Base-by-base conservation (phyloP, 2,888 invertebrate species). In the Isotomurus palustris region DNA sequence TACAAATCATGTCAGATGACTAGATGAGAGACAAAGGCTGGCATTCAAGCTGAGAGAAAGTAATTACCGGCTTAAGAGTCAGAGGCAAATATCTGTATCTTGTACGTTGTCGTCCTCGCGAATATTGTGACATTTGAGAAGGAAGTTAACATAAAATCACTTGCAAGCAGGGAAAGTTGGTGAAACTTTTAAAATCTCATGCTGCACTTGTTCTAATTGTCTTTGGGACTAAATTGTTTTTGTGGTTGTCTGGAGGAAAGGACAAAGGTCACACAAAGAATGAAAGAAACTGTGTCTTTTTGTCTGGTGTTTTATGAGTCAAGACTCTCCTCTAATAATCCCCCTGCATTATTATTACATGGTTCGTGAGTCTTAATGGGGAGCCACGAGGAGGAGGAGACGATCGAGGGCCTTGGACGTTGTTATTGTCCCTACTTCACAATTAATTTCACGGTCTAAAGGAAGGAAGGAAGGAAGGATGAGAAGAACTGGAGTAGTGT, bases 41-140 rank as follows among this genome's bases (percentile, higher is more conserved):
- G 25, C 8, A 35, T n/a, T 28, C n/a, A n/a, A n/a, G 49, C 17
- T 17, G 48, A 50, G 50, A 49, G 35, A 44, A 43, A 47, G 21
- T 28, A 68, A 66, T 70, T 70, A 64, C 70, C 70, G 70, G 70
- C 60, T 70, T 70, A 22, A 70, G 66, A 32, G 70, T 70, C 50
- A 70, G 66, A 38, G 70, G 70, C 47, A 70, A 60, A 52, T 70
- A 70, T 48, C 70, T 56, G 60, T 70, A 70, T 57, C 70, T 53
- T 27, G 70, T 70, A 55, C 70, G 59, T 35, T 64, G 66, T 47
- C 64, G 53, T 40, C 51, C 53, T 55, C 66, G 56, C 52, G 60
- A 56, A 53, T 66, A 68, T 48, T 56, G 58, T 21, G 53, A 62
- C 35, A 60, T 57, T 58, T 60, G 59, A 27, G 3, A n/a, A n/a